Percentiles rank a stretch among this genome's conserved stretches.
Evolutionary conservation across 2,113 vertebrate species (phyloP).

Genomic region (Hassar affinis): DNA sequence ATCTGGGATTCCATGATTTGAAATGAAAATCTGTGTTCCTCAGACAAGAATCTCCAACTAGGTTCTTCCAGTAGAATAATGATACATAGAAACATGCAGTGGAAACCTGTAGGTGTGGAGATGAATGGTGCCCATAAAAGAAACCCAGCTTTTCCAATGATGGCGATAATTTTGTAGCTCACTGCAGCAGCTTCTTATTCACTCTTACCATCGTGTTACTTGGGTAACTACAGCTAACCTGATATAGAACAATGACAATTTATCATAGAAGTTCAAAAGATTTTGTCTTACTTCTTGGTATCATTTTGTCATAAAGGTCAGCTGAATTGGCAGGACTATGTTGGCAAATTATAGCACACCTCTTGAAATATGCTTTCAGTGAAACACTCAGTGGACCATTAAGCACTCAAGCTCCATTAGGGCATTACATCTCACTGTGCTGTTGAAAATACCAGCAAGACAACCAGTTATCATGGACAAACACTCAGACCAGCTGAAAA

Average conservation of each 20-base stretch:
- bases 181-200: background rate
- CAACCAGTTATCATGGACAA: slow-evolving; percentile 7
- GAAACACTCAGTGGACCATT: slow-evolving; percentile 2
- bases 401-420: slow-evolving; percentile 14
- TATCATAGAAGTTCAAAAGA: background rate
- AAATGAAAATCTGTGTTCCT: background rate
- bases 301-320: background rate
- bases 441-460: slow-evolving; percentile 11
- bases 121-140: background rate
- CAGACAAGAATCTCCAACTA: background rate
- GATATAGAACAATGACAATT: background rate
- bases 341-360: background rate
- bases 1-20: background rate
- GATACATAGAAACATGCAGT: background rate
- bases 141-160: background rate
- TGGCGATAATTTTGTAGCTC: background rate
- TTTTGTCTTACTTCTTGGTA: background rate
- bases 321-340: background rate
- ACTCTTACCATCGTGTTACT: background rate
- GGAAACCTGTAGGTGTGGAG: background rate
- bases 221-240: background rate
- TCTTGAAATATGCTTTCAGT: background rate
- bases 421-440: slow-evolving; percentile 6
- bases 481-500: background rate
- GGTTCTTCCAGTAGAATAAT: background rate